phyloP scores from a whole-genome alignment of 2,797 vertebrate species.

The Periophthalmus magnuspinnatus region DNA sequence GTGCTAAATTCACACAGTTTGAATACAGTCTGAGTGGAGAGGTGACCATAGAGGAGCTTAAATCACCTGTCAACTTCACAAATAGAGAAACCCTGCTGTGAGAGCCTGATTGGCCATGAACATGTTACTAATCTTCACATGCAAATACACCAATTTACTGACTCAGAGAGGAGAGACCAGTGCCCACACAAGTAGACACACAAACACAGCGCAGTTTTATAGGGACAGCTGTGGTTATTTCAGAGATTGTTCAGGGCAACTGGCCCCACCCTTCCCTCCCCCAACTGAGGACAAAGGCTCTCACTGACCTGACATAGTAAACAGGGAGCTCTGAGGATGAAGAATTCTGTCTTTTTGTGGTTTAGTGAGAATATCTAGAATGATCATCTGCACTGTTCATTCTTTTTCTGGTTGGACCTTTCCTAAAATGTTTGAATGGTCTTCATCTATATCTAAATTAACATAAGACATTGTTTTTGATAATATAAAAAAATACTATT shows the following conservation, averaged over 20 bases:
- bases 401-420: too few species aligned
- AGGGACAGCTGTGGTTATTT: constrained; percentile 22
- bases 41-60: not conserved
- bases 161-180: constrained; percentile 24
- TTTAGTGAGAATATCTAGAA: too few species aligned
- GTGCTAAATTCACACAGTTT: not conserved
- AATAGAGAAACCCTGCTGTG: not conserved
- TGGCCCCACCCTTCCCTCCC: constrained; percentile 4
- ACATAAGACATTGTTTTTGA: too few species aligned
- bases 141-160: constrained; percentile 3
- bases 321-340: constrained; percentile 16
- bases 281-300: constrained; percentile 43
- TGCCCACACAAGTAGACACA: constrained; percentile 5
- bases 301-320: constrained; percentile 33
- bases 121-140: not conserved
- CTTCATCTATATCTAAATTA: too few species aligned
- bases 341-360: too few species aligned
- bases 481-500: too few species aligned
- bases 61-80: not conserved
- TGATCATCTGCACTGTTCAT: too few species aligned
- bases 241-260: constrained; percentile 56
- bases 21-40: not conserved
- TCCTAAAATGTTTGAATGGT: too few species aligned
- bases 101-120: not conserved
- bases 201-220: constrained; percentile 32